Percentiles rank a stretch among this genome's conserved stretches.
Evolutionary conservation across 2,797 vertebrate species (phyloP).

Genomic region (Lagocephalus sceleratus): DNA sequence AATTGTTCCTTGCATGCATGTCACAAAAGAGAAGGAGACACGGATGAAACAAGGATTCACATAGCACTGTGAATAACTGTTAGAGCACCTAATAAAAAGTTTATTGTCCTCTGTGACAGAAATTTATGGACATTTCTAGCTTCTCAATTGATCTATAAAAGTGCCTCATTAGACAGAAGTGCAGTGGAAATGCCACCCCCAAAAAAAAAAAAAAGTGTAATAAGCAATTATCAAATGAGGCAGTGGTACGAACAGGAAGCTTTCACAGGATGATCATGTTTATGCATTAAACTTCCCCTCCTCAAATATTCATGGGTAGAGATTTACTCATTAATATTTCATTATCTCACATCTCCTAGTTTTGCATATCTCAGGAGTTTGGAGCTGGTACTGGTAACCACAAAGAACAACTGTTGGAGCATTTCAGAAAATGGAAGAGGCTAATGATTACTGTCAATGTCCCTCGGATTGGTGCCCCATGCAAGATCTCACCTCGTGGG

Average conservation of each 20-base stretch:
- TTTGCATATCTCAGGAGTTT: slow-evolving; percentile 64
- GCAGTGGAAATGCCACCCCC: slow-evolving; percentile 67
- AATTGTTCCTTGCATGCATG: slow-evolving; percentile 28
- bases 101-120: slow-evolving; percentile 25
- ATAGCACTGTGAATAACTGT: slow-evolving; percentile 1
- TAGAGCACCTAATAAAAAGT: slow-evolving; percentile 4
- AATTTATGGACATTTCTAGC: slow-evolving; percentile 30
- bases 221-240: slow-evolving; percentile 56
- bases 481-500: too few relatives aligned
- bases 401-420: too few relatives aligned
- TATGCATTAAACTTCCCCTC: slow-evolving; percentile 73
- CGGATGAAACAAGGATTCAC: slow-evolving; percentile 6
- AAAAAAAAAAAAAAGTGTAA: slow-evolving; percentile 51
- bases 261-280: slow-evolving; percentile 71
- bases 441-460: too few relatives aligned
- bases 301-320: slow-evolving; percentile 78
- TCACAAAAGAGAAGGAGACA: slow-evolving; percentile 1
- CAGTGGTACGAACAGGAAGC: slow-evolving; percentile 65
- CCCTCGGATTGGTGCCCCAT: too few relatives aligned
- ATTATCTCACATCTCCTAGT: slow-evolving; percentile 72
- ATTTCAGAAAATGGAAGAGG: too few relatives aligned
- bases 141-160: slow-evolving; percentile 62
- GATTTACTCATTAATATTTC: slow-evolving; percentile 79
- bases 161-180: slow-evolving; percentile 46
- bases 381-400: slow-evolving; percentile 49